phyloP scores from a whole-genome alignment of 2,888 invertebrate species.

The Aleiodes alternator region DNA sequence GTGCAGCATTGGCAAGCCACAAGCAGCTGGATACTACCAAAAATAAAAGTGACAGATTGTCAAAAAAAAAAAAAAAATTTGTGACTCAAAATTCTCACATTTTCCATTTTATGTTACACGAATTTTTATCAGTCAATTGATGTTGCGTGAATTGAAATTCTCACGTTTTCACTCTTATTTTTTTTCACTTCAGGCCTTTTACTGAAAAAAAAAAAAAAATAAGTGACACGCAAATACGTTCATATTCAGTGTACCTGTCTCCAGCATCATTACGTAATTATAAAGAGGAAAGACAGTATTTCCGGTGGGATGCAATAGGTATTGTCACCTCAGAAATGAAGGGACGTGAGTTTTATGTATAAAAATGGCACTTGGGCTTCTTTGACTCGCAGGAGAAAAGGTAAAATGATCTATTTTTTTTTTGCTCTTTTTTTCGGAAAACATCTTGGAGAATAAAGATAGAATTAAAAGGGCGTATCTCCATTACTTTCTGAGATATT shows the following conservation, averaged over 20 bases:
- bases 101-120: constrained; percentile 33
- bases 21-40: not conserved
- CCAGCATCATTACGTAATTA: constrained; percentile 57
- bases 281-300: constrained; percentile 50
- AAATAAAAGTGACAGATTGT: no score
- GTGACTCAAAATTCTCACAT: not conserved
- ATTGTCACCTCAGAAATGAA: not conserved
- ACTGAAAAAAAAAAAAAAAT: not conserved
- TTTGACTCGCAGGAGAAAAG: no score
- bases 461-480: no score
- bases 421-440: no score
- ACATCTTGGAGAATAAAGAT: no score
- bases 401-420: no score
- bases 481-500: no score
- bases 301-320: constrained; percentile 49
- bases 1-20: not conserved
- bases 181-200: constrained; percentile 8
- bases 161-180: constrained; percentile 38
- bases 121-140: constrained; percentile 45
- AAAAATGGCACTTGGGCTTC: no score
- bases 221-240: constrained; percentile 55
- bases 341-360: no score
- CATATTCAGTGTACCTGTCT: constrained; percentile 52
- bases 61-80: no score
- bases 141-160: constrained; percentile 51